phyloP scores from a whole-genome alignment of 2,113 vertebrate species.

The Triplophysa dalaica region DNA sequence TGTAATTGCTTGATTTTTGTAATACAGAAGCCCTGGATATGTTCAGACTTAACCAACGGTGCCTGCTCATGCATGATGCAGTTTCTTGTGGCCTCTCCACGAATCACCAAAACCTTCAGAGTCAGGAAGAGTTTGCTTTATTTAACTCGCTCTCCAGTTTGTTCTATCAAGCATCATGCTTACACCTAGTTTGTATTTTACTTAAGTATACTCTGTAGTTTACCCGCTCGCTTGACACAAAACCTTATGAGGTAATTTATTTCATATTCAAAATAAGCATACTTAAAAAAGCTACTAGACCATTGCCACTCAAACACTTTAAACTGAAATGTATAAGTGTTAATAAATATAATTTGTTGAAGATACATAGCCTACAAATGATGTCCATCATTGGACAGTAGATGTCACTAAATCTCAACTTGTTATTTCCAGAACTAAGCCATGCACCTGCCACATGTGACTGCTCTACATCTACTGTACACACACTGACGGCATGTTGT shows the following conservation, averaged over 20 bases:
- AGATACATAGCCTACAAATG: not conserved
- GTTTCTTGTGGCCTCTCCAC: slow-evolving; percentile 20
- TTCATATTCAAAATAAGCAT: no score
- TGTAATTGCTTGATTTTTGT: not conserved
- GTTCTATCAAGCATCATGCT: not conserved
- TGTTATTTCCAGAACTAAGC: slow-evolving; percentile 3
- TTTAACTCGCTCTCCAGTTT: not conserved
- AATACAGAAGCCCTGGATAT: not conserved
- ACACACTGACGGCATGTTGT: not conserved
- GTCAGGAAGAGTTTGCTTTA: not conserved
- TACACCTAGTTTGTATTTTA: not conserved
- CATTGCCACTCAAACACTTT: not conserved
- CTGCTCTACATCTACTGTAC: not conserved
- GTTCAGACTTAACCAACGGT: slow-evolving; percentile 14
- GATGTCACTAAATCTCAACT: slow-evolving; percentile 54
- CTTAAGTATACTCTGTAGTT: not conserved
- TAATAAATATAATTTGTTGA: not conserved
- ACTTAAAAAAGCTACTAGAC: not conserved
- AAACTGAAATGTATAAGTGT: not conserved
- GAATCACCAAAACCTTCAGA: not conserved
- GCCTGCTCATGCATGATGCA: slow-evolving; percentile 10
- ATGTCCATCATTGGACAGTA: slow-evolving; percentile 40
- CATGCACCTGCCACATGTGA: not conserved
- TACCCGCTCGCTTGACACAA: not conserved
- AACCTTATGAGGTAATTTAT: no score